phyloP scores from a whole-genome alignment of 2,113 vertebrate genomes.

The Corythornis madagascariensis region DNA sequence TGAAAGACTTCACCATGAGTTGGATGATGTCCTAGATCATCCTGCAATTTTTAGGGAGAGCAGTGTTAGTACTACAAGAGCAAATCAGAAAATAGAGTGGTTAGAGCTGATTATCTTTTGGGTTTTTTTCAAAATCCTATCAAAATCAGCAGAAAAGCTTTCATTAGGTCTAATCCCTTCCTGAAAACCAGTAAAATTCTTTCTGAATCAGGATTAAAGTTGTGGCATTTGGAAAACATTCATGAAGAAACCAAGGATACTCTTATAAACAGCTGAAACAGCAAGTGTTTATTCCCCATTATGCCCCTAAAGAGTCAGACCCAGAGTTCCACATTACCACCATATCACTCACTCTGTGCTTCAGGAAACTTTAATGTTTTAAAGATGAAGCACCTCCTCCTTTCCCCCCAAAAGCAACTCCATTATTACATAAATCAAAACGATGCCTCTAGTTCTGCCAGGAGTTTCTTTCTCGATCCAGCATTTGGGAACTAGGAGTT shows the following conservation, averaged over 20 bases:
- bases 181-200: neutral
- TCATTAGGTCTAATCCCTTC: neutral
- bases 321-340: neutral
- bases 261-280: neutral
- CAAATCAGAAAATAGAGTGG: neutral
- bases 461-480: neutral
- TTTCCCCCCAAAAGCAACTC: neutral
- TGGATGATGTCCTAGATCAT: constrained; percentile 13
- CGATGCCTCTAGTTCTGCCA: neutral
- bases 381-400: neutral
- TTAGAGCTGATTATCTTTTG: neutral
- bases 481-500: neutral
- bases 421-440: neutral
- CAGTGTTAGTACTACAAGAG: neutral
- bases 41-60: neutral
- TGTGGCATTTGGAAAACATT: neutral
- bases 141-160: neutral
- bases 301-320: neutral
- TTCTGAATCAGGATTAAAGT: neutral
- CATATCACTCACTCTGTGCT: neutral
- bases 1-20: constrained; percentile 22
- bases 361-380: neutral
- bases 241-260: neutral
- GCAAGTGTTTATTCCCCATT: neutral
- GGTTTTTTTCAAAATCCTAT: neutral